Conservation (phyloP, 2,888 invertebrate species). For the Pterobdella sp. region DNA sequence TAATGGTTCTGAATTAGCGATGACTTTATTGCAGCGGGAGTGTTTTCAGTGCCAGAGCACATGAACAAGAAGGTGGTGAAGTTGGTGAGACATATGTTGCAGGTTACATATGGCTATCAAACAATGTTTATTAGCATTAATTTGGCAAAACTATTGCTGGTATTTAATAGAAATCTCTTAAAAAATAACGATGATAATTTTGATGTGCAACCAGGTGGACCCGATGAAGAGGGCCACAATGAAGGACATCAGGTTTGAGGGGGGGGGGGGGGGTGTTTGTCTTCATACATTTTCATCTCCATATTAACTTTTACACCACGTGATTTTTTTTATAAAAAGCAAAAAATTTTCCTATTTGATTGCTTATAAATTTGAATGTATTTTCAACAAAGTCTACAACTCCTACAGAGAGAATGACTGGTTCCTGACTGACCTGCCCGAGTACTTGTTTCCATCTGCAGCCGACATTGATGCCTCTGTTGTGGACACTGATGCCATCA, state of each 20-base stretch:
- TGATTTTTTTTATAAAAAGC: neutral
- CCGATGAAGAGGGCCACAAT: conserved; percentile 93
- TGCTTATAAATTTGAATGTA: neutral
- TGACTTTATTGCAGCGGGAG: conserved; percentile 62
- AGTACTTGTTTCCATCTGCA: conserved; percentile 93
- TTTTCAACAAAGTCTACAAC: neutral
- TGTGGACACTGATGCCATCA: conserved; percentile 88
- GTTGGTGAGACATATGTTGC: conserved; percentile 85
- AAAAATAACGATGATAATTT: neutral
- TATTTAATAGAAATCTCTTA: neutral
- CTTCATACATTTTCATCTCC: neutral
- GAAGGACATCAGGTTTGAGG: conserved; percentile 76
- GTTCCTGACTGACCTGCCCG: conserved; percentile 94
- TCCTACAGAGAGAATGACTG: conserved; percentile 83
- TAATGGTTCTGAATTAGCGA: neutral
- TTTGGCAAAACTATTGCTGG: neutral
- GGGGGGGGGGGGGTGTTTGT: neutral
- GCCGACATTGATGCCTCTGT: conserved; percentile 95
- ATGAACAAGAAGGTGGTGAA: conserved; percentile 88
- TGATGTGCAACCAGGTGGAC: conserved; percentile 60
- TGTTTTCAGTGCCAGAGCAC: conserved; percentile 96
- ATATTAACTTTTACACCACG: neutral
- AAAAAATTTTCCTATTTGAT: neutral
- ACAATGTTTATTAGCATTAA: neutral
- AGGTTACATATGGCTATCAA: conserved; percentile 49